A percentile compares a stretch with the other conserved stretches of the same genome.
phyloP scores from a whole-genome alignment of 1,140 invertebrate species.

The Galleria mellonella region DNA sequence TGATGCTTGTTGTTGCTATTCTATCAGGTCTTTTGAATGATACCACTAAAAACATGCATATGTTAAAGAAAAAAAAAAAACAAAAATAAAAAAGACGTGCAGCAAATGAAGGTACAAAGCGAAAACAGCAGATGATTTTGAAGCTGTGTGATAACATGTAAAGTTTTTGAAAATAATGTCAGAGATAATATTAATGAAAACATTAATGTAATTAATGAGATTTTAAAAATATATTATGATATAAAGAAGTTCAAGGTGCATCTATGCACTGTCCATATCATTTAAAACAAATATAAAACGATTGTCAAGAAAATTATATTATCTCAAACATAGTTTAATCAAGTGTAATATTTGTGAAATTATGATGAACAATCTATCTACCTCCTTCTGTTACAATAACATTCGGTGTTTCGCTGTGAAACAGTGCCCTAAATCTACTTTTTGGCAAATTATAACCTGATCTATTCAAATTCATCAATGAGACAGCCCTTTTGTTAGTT shows the following conservation, averaged over 20 bases:
- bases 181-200: neutral
- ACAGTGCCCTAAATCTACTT: slow-evolving; percentile 56
- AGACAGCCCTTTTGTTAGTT: slow-evolving; percentile 60
- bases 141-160: neutral
- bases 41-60: slow-evolving; percentile 68
- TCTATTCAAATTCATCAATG: slow-evolving; percentile 54
- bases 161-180: too few species aligned
- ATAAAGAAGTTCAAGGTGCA: too few species aligned
- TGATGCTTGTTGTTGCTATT: slow-evolving; percentile 34
- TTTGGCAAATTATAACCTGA: slow-evolving; percentile 42
- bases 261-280: too few species aligned
- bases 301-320: neutral
- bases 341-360: neutral
- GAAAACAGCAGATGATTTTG: neutral
- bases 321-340: neutral
- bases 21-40: slow-evolving; percentile 68
- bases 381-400: slow-evolving; percentile 72
- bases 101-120: slow-evolving; percentile 8
- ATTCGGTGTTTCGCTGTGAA: slow-evolving; percentile 63
- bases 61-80: slow-evolving; percentile 25
- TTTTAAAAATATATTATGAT: too few species aligned
- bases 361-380: slow-evolving; percentile 31
- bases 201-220: neutral
- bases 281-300: too few species aligned
- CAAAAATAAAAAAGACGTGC: slow-evolving; percentile 15